These are phyloP conservation scores for Neodiprion virginianus DNA, from an alignment of 1,140 invertebrate genomes.

Conservation along the genomic window DNA sequence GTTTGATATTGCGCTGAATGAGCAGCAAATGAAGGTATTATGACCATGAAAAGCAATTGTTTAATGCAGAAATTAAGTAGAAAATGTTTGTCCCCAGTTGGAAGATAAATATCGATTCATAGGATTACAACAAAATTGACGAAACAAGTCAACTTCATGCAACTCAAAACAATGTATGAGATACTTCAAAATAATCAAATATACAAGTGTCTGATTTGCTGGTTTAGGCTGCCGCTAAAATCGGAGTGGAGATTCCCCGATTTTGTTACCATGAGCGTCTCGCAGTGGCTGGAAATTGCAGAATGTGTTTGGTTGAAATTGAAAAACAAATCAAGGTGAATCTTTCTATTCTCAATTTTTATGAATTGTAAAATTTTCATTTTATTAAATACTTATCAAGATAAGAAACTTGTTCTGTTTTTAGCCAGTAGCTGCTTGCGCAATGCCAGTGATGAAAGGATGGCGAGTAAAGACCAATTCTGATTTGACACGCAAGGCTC, in stretches of 20 bases:
- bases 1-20: no score
- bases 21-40: no score
- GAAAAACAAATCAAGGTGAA: slow-evolving; percentile 88
- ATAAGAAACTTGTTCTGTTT: slow-evolving; percentile 47
- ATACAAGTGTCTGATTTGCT: slow-evolving; percentile 13
- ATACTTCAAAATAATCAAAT: background rate
- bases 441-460: slow-evolving; percentile 99
- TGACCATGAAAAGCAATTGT: no score
- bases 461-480: slow-evolving; percentile 98
- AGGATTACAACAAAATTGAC: no score
- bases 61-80: no score
- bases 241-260: slow-evolving; percentile 97
- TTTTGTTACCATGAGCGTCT: slow-evolving; percentile 99
- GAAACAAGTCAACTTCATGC: no score
- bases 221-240: slow-evolving; percentile 87
- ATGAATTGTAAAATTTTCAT: slow-evolving; percentile 8
- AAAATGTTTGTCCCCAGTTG: no score
- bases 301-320: slow-evolving; percentile 99
- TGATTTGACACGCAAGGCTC: slow-evolving; percentile 90
- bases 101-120: background rate
- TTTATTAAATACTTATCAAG: slow-evolving; percentile 8
- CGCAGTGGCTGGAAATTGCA: slow-evolving; percentile 97
- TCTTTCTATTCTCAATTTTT: slow-evolving; percentile 17
- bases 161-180: no score
- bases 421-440: slow-evolving; percentile 98